phyloP scores from a whole-genome alignment of 2,113 vertebrate genomes.

The Australoheros scitulus region DNA sequence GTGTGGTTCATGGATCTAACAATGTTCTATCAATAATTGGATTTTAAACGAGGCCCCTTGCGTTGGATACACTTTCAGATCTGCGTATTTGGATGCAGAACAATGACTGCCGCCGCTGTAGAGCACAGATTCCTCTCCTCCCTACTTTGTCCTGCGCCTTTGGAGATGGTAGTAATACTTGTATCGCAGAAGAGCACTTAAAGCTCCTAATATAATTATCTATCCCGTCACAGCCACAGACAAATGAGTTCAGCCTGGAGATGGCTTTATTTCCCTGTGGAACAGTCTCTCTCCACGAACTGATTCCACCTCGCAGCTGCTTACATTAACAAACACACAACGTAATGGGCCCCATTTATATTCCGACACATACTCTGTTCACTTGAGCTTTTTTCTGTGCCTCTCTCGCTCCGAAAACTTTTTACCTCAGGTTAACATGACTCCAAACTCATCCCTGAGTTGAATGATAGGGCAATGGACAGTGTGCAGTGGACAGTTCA shows the following conservation, averaged over 20 bases:
- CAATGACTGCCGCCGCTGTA: conserved; percentile 1
- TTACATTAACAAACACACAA: conserved; percentile 60
- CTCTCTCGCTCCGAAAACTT: conserved; percentile 10
- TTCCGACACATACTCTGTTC: conserved; percentile 33
- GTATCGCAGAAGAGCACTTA: conserved; percentile 59
- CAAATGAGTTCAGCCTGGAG: conserved; percentile 63
- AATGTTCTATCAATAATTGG: background rate
- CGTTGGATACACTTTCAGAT: conserved; percentile 12
- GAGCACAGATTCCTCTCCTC: conserved; percentile 24
- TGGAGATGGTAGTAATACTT: conserved; percentile 52
- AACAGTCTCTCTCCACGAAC: conserved; percentile 33
- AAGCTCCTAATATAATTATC: conserved; percentile 66
- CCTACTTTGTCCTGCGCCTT: conserved; percentile 37
- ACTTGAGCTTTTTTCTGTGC: conserved; percentile 22
- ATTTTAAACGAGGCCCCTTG: background rate
- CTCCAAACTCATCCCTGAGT: conserved; percentile 48
- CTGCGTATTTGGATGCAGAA: conserved; percentile 35
- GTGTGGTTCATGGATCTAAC: background rate
- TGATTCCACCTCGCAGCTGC: conserved; percentile 51
- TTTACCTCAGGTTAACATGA: conserved; percentile 39
- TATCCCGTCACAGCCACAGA: conserved; percentile 57
- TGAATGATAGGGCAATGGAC: conserved; percentile 41
- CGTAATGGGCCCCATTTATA: conserved; percentile 47
- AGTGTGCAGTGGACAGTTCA: conserved; percentile 39
- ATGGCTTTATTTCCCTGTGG: conserved; percentile 66